These are phyloP conservation scores for Tympanoctomys barrerae DNA, from an alignment of 2,797 vertebrate species.

Conservation along the genomic window DNA sequence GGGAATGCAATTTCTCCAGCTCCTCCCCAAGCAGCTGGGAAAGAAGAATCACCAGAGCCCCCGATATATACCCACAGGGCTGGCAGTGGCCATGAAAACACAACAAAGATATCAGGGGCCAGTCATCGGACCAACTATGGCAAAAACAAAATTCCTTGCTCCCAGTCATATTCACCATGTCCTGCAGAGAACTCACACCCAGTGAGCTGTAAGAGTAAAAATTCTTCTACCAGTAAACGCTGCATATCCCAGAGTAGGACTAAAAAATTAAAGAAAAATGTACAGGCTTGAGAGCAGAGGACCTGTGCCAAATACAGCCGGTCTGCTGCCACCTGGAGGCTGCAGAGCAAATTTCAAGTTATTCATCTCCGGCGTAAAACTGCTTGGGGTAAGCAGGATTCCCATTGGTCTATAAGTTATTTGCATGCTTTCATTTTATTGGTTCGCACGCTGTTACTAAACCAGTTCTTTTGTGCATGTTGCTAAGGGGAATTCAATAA, in stretches of 20 bases:
- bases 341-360: conserved; percentile 52
- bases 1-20: not conserved
- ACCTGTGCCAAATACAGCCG: not conserved
- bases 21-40: not conserved
- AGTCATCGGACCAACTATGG: no score
- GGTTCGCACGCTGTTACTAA: conserved; percentile 68
- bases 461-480: conserved; percentile 71
- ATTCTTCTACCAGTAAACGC: not conserved
- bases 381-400: not conserved
- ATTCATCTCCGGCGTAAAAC: conserved; percentile 38
- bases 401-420: conserved; percentile 74
- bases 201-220: conserved; percentile 1
- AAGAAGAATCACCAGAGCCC: not conserved
- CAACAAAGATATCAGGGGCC: not conserved
- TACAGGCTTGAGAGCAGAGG: not conserved
- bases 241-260: not conserved
- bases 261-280: not conserved
- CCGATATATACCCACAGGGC: not conserved
- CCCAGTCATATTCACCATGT: not conserved
- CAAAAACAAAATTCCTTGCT: not conserved
- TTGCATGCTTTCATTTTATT: conserved; percentile 69
- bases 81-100: not conserved
- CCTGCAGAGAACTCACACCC: conserved; percentile 20
- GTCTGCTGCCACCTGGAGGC: conserved; percentile 78
- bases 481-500: conserved; percentile 76